Conservation (phyloP, 53 echinoderm and acorn worm species). For the Echinometra lucunter region DNA sequence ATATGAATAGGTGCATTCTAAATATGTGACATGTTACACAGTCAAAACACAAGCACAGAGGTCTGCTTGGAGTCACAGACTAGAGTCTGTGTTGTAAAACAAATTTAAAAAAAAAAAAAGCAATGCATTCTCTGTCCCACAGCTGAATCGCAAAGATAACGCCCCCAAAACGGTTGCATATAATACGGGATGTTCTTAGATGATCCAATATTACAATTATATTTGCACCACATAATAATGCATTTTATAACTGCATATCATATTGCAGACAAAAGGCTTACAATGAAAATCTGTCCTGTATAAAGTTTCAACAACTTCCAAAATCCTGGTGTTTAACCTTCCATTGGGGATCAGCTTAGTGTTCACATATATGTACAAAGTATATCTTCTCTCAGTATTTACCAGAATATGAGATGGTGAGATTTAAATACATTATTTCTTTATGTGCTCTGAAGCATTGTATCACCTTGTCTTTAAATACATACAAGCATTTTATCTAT, state of each 20-base stretch:
- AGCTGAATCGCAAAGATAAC: background rate
- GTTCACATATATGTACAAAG: slow-evolving; percentile 26
- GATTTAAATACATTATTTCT: background rate
- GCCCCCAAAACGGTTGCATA: background rate
- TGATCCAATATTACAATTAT: background rate
- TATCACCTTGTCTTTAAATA: background rate
- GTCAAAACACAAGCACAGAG: background rate
- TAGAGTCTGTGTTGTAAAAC: too few relatives aligned
- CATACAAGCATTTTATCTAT: background rate
- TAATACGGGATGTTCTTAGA: too few relatives aligned
- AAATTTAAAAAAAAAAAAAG: too few relatives aligned
- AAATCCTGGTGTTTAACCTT: background rate
- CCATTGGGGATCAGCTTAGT: background rate
- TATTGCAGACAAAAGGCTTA: background rate
- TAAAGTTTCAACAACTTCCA: background rate
- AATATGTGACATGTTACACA: background rate
- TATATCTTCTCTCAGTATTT: background rate
- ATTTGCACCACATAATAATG: too few relatives aligned
- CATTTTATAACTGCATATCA: too few relatives aligned
- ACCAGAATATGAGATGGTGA: background rate
- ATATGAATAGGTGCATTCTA: background rate
- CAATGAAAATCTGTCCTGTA: background rate
- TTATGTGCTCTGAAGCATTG: background rate
- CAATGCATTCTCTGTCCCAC: background rate
- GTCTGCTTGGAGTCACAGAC: background rate